Conservation (phyloP, 2,797 vertebrate species). For the Phataginus tetradactyla region DNA sequence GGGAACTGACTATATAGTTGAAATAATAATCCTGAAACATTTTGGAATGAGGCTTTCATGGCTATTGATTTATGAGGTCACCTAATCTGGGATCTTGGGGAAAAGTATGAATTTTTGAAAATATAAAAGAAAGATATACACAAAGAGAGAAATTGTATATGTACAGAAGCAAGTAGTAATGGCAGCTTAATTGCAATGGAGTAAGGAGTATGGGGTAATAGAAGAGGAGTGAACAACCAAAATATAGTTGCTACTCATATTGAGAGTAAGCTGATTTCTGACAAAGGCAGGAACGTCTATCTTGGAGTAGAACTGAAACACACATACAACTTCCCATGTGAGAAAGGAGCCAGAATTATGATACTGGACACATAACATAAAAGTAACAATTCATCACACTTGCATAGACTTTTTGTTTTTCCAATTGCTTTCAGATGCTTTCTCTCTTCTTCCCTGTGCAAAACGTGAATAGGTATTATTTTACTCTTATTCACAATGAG, state of each 20-base stretch:
- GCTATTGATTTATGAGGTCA: background rate
- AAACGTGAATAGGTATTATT: background rate
- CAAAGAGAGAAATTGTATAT: background rate
- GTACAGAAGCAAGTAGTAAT: background rate
- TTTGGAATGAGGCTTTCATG: background rate
- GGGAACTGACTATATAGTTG: background rate
- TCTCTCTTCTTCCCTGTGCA: background rate
- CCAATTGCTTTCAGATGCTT: constrained; percentile 15
- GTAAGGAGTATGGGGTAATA: background rate
- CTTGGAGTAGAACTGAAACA: background rate
- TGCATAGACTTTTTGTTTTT: constrained; percentile 19
- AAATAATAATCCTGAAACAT: constrained; percentile 10
- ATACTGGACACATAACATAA: background rate
- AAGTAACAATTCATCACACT: background rate
- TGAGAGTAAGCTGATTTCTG: background rate
- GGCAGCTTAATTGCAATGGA: background rate
- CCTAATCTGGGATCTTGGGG: background rate
- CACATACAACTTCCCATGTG: background rate
- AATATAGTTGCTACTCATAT: background rate
- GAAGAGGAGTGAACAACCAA: background rate
- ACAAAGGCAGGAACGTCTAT: background rate
- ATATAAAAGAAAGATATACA: background rate
- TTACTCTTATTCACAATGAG: constrained; percentile 31
- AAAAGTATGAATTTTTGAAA: constrained; percentile 37
- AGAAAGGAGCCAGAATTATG: background rate